Conservation (phyloP, 92 coral and sea anemone species). For the Phenganax stokvisi region DNA sequence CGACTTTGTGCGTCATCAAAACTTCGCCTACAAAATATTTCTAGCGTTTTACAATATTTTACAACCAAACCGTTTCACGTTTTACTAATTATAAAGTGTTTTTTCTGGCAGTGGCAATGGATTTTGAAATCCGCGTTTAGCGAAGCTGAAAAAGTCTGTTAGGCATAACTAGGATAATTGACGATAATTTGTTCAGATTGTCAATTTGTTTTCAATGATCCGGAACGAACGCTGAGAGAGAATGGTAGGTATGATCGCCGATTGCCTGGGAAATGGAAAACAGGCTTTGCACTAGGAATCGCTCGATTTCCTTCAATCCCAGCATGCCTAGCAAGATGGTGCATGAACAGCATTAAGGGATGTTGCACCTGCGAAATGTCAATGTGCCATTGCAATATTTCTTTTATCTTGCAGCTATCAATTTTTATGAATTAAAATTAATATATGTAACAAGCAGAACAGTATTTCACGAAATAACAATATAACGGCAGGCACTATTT, state of each 20-base stretch:
- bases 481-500: background rate
- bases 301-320: background rate
- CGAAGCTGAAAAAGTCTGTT: too few relatives aligned
- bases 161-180: too few relatives aligned
- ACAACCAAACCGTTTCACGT: too few relatives aligned
- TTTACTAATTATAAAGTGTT: too few relatives aligned
- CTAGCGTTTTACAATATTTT: too few relatives aligned
- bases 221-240: too few relatives aligned
- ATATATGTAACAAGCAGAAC: background rate
- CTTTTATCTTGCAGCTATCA: background rate
- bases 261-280: too few relatives aligned
- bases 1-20: conserved; percentile 99
- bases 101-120: too few relatives aligned
- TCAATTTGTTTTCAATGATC: too few relatives aligned
- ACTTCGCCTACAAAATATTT: conserved; percentile 61
- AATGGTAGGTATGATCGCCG: too few relatives aligned
- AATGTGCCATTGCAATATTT: background rate
- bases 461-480: background rate
- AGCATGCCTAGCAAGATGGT: background rate
- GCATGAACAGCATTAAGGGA: background rate
- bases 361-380: background rate
- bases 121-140: too few relatives aligned
- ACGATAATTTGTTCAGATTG: too few relatives aligned
- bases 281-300: background rate
- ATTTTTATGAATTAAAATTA: background rate